Evolutionary conservation across 2,113 vertebrate species (phyloP), one percentile per base, ranked within the genome.

Genomic region (Anguilla rostrata): DNA sequence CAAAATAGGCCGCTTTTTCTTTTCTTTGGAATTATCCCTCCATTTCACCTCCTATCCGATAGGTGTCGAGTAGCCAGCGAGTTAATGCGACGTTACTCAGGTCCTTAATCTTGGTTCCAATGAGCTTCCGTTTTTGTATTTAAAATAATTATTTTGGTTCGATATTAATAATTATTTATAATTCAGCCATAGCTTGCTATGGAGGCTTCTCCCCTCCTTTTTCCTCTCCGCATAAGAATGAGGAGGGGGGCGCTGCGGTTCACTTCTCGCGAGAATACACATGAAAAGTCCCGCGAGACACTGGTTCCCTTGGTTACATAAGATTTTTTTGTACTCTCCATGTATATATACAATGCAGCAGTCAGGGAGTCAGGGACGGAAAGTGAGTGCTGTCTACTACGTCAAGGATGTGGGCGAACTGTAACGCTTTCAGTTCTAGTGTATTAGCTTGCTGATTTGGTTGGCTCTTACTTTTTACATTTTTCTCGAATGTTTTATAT

Each of bases 1-100:
- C 89, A 91, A 90, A 93, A 93, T 88, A 95, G 95, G 94, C 95
- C 94, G 92, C 94, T 88, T 83, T 89, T 91, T 85, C 86, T 86
- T 84, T 84, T 84, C 86, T 88, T 86, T 88, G 87, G 90, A 85
- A 90, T 92, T 89, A 92, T 87, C 90, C 89, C 43, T 75, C 90
- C 82, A 66, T 82, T 88, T 84, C 78, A 15, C 87, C 39, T 86
- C 81, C 85, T 49, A 85, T 85, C 66, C 88, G 81, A 78, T 83
- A 85, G n/a, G 83, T 78, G 78, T n/a, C 56, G 9, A 15, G 84
- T 83, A 26, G 83, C 78, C 29, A 86, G 88, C 66, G 15, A 29
- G 60, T 53, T 5, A 4, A 78, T 75, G 5, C 6, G 1, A 5
- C 0, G 15, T 8, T 84, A 41, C 85, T 18, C 20, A 83, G 46